Percentiles rank a stretch among this genome's conserved stretches.
Conservation (phyloP, 2,888 invertebrate species). For the Brenthis ino region DNA sequence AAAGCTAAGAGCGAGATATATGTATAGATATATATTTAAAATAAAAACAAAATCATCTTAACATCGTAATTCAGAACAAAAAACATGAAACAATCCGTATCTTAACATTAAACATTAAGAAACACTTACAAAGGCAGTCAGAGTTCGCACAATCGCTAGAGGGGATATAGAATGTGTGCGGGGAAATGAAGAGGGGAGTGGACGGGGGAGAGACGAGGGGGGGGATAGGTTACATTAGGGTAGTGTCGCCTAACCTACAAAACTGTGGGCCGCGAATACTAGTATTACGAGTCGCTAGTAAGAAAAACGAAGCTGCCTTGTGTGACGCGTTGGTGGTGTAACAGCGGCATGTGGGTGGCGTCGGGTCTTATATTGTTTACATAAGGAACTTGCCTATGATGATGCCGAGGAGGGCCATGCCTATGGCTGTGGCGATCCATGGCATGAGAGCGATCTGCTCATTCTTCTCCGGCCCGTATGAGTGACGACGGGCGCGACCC, state of each 20-base stretch:
- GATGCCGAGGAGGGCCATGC: slow-evolving; percentile 87
- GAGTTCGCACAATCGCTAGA: slow-evolving; percentile 16
- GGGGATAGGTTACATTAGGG: neutral
- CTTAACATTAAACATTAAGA: slow-evolving; percentile 26
- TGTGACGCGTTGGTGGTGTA: slow-evolving; percentile 60
- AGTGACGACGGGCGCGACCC: slow-evolving; percentile 68
- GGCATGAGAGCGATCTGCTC: slow-evolving; percentile 83
- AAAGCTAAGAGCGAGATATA: neutral
- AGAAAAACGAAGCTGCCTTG: slow-evolving; percentile 56
- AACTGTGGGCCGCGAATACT: neutral
- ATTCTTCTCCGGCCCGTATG: slow-evolving; percentile 81
- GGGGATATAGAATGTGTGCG: neutral
- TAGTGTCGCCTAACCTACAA: neutral
- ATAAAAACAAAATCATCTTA: slow-evolving; percentile 11
- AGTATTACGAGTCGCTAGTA: slow-evolving; percentile 44
- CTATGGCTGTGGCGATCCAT: slow-evolving; percentile 85
- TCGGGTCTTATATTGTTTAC: slow-evolving; percentile 79
- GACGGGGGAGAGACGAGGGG: neutral
- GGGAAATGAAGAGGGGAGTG: neutral
- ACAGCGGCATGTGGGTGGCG: slow-evolving; percentile 60
- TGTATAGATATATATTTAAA: neutral
- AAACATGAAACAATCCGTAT: slow-evolving; percentile 35
- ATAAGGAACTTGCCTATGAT: slow-evolving; percentile 91
- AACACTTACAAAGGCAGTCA: slow-evolving; percentile 34
- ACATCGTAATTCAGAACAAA: slow-evolving; percentile 20